Base-by-base conservation (phyloP, 2,797 vertebrate species). In the Cottoperca gobio region DNA sequence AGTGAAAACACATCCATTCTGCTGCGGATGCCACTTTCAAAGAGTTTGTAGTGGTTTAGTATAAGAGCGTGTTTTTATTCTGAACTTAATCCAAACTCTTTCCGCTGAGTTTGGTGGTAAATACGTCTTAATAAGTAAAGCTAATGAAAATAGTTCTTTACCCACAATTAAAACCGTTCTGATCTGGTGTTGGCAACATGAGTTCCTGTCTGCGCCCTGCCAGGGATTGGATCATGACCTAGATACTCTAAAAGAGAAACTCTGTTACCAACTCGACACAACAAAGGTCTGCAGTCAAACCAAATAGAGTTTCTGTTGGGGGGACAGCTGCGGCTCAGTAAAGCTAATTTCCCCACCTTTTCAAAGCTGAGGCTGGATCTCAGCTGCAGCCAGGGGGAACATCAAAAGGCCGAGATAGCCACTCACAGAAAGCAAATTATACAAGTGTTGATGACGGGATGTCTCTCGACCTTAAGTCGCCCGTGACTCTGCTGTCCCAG, bases 381-480 rank as follows among this genome's bases (percentile, higher is more conserved):
- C 80, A 86, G 58, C 86, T 84, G 85, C 50, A 81, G 76, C 70
- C 43, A 39, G 11, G n/a, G n/a, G n/a, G 35, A 24, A 82, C 76
- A 86, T 91, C 79, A 92, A 85, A 91, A 86, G 70, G 75, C 71
- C 40, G 19, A 71, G 49, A 17, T 17, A 23, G 13, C 40, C 73
- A 83, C 89, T 87, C 74, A n/a, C 35, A 58, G 26, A 55, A 49
- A 53, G 66, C 65, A 64, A 82, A 81, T 85, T 61, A 86, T 49
- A 73, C n/a, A n/a, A 73, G 73, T 63, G 68, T 31, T 63, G 80
- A 84, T 88, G 83, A 86, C 70, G 86, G 67, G 79, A 77, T 62
- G 61, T 35, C 48, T 68, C 59, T 76, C 43, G 50, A 64, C 40
- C 35, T 68, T n/a, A 50, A 61, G 71, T 37, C 33, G 19, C 33